Percentiles rank a stretch among this genome's conserved stretches.
Conservation (phyloP, 2,888 invertebrate genomes). For the Epistrophe grossulariae region DNA sequence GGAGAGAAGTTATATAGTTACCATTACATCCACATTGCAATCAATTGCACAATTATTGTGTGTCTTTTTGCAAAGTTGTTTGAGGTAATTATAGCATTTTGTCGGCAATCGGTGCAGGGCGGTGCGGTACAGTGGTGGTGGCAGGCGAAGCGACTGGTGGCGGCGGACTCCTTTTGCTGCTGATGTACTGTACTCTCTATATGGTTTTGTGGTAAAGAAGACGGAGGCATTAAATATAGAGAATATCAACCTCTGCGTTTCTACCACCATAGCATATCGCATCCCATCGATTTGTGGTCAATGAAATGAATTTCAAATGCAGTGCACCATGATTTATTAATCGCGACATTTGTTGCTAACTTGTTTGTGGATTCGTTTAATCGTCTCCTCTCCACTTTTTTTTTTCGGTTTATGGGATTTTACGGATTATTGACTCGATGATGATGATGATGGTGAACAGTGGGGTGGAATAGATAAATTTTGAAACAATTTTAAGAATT, state of each 20-base stretch:
- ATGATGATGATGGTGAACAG: neutral
- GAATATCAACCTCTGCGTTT: neutral
- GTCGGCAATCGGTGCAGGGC: constrained; percentile 40
- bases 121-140: too few species aligned
- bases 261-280: neutral
- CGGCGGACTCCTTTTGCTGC: constrained; percentile 37
- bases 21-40: constrained; percentile 44
- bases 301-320: constrained; percentile 45
- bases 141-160: neutral
- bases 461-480: neutral
- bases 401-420: constrained; percentile 25
- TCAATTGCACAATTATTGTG: constrained; percentile 64
- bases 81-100: constrained; percentile 69
- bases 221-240: neutral
- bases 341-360: constrained; percentile 45
- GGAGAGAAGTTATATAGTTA: neutral
- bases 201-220: constrained; percentile 15
- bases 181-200: neutral
- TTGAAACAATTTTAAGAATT: too few species aligned
- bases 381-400: neutral
- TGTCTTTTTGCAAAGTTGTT: constrained; percentile 54
- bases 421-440: constrained; percentile 35
- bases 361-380: constrained; percentile 17
- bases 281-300: constrained; percentile 58
- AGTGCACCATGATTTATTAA: constrained; percentile 57